These are phyloP conservation scores for Epizoanthus illoricatus DNA, from an alignment of 92 coral and sea anemone species.

Conservation along the genomic window DNA sequence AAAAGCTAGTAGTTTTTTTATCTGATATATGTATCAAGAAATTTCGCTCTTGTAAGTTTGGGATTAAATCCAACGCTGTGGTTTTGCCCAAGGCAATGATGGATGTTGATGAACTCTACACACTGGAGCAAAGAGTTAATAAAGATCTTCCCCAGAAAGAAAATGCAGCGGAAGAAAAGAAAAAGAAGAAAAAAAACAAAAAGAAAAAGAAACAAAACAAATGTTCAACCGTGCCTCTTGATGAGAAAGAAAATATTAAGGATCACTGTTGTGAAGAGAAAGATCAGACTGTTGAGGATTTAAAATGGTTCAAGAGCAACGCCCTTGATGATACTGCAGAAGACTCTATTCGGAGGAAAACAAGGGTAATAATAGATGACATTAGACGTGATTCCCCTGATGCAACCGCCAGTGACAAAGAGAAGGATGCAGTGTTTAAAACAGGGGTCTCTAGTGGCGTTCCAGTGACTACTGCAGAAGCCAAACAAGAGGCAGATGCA, in stretches of 20 bases:
- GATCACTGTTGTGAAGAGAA: constrained; percentile 19
- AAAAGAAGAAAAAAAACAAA: constrained; percentile 64
- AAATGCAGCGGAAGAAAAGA: constrained; percentile 34
- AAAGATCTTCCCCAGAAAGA: constrained; percentile 22
- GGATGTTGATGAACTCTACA: constrained; percentile 96
- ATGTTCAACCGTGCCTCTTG: constrained; percentile 24
- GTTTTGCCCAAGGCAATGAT: constrained; percentile 73
- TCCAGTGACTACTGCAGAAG: not conserved
- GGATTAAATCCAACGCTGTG: not conserved
- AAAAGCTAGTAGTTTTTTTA: not conserved
- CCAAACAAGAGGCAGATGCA: not conserved
- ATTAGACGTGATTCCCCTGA: not conserved
- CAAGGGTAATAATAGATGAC: not conserved
- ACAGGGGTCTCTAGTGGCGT: too few species aligned
- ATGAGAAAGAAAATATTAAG: constrained; percentile 30
- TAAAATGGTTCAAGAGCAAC: not conserved
- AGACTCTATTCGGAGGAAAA: not conserved
- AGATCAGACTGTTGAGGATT: not conserved
- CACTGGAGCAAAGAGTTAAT: constrained; percentile 72
- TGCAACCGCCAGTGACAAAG: too few species aligned
- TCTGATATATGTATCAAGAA: not conserved
- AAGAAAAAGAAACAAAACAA: constrained; percentile 46
- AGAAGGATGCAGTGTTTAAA: not conserved
- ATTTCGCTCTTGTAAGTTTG: too few species aligned
- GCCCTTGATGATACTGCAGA: not conserved